Percentiles rank a stretch among this genome's conserved stretches.
Evolutionary conservation across 2,797 vertebrate species (phyloP).

Genomic region (Molothrus aeneus): DNA sequence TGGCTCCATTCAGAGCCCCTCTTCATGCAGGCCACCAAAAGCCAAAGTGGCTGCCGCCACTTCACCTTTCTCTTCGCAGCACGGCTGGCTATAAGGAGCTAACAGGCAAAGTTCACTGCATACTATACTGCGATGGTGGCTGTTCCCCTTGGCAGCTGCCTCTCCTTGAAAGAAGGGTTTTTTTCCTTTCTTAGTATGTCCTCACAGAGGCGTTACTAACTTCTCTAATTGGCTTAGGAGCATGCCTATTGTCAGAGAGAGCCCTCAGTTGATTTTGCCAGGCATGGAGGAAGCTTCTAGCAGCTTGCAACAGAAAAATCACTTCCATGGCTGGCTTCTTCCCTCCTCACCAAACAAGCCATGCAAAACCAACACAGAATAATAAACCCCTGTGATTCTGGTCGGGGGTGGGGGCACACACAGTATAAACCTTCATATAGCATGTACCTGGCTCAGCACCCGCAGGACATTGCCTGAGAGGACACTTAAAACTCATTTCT

Average conservation of each 20-base stretch:
- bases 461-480: background rate
- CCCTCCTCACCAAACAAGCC: background rate
- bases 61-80: background rate
- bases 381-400: background rate
- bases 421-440: fast-evolving
- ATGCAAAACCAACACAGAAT: background rate
- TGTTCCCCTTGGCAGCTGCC: background rate
- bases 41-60: background rate
- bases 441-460: background rate
- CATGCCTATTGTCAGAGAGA: background rate
- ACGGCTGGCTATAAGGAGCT: background rate
- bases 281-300: background rate
- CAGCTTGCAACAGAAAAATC: background rate
- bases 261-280: fast-evolving
- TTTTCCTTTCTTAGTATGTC: background rate
- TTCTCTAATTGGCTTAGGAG: background rate
- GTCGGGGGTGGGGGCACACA: background rate
- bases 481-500: background rate
- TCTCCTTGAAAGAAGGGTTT: fast-evolving
- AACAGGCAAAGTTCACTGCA: background rate
- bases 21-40: background rate
- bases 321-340: background rate
- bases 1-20: background rate
- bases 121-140: no score
- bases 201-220: no score